Evolutionary conservation across 2,797 vertebrate species (phyloP), one percentile per base, ranked within the genome.

Genomic region (Alosa sapidissima): DNA sequence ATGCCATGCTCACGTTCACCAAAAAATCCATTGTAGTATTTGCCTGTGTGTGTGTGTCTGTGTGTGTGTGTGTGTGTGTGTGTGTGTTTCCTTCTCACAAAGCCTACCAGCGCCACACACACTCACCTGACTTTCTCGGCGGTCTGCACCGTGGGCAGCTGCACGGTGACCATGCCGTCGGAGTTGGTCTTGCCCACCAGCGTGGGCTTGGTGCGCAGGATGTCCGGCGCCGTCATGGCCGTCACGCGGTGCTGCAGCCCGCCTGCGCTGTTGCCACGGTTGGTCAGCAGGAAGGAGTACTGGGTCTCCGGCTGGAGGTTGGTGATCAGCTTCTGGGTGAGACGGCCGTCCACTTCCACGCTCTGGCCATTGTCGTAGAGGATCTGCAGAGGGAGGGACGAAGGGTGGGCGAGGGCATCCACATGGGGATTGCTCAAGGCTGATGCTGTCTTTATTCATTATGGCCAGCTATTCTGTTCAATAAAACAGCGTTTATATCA

Each of bases 341-440:
- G 95, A 91, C 97, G 97, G 83, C 98, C 98, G 82, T 99, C 98
- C 87, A 99, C 98, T 88, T 99, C 98, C 92, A 98, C 97, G 21
- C 97, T 99, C 92, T 99, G 98, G 5, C 98, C 98, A 1, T 99
- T 98, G 90, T 99, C 98, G 16, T 99, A 99, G 82, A 99, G 96
- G 92, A 99, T 99, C 98, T 99, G 94, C 11, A 49, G 36, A 62
- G 6, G 58, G 58, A 7, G 21, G 16, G 52, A 55, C 5, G 3
- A 21, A 2, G 58, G 6, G n/a, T 1, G 58, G 9, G n/a, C 0
- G 52, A 3, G 13, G 14, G 58, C 19, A 28, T 6, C 55, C 55
- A n/a, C 1, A 9, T 24, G n/a, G 58, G 21, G 19, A 58, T 21
- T 6, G 54, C 54, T 58, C 54, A 58, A 21, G 54, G 54, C 19